These are phyloP conservation scores for Drosophila teissieri DNA, from an alignment of 1,140 invertebrate genomes.

Conservation along the genomic window DNA sequence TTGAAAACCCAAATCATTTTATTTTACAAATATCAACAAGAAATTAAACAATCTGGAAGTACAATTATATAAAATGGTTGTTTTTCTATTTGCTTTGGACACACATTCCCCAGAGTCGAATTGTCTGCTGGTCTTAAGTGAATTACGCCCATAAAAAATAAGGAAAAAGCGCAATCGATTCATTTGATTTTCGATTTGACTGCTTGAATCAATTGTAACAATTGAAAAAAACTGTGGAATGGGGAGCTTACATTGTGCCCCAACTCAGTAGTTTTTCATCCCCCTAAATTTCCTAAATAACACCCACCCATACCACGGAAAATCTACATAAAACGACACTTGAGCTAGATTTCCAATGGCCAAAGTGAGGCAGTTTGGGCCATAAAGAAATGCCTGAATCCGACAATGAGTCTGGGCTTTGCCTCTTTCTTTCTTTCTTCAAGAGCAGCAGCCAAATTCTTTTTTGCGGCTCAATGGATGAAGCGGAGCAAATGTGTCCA, in stretches of 20 bases:
- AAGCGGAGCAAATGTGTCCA: slow-evolving; percentile 40
- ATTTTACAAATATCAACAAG: not conserved
- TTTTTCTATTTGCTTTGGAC: slow-evolving; percentile 8
- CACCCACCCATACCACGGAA: slow-evolving; percentile 15
- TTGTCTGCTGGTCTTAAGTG: slow-evolving; percentile 42
- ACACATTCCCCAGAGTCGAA: slow-evolving; percentile 22
- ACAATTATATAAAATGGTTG: not conserved
- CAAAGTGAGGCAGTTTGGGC: slow-evolving; percentile 29
- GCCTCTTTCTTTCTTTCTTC: slow-evolving; percentile 10
- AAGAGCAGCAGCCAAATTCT: slow-evolving; percentile 20
- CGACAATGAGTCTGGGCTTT: slow-evolving; percentile 19
- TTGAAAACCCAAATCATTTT: not conserved
- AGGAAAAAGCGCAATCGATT: slow-evolving; percentile 67
- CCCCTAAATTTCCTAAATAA: not conserved
- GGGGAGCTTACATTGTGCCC: slow-evolving; percentile 10
- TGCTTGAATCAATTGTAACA: slow-evolving; percentile 71
- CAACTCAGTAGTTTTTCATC: not conserved
- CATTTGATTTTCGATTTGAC: slow-evolving; percentile 59
- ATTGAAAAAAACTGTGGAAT: slow-evolving; percentile 63
- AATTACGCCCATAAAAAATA: slow-evolving; percentile 46
- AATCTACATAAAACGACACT: slow-evolving; percentile 79
- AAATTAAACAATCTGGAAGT: not conserved
- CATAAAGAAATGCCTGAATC: slow-evolving; percentile 40
- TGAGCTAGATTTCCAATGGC: slow-evolving; percentile 59
- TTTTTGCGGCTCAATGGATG: slow-evolving; percentile 45